These are phyloP conservation scores for Cherax destructor DNA, from an alignment of 1,140 invertebrate species.

Conservation along the genomic window DNA sequence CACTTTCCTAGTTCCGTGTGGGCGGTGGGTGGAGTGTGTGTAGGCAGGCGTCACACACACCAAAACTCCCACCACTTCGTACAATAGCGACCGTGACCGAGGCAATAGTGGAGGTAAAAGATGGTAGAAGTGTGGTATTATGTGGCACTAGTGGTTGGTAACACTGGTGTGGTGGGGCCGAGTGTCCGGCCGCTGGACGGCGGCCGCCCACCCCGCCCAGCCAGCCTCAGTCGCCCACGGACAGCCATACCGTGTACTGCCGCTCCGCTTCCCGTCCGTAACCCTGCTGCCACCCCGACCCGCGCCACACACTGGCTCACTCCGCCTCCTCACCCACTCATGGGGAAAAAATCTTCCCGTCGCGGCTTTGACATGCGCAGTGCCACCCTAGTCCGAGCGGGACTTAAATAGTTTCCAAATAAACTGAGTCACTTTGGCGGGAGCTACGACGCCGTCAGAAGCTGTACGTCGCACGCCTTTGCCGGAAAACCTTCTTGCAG, in stretches of 20 bases:
- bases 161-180: slow-evolving; percentile 57
- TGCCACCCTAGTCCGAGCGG: slow-evolving; percentile 40
- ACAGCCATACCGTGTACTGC: slow-evolving; percentile 55
- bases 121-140: slow-evolving; percentile 36
- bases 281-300: slow-evolving; percentile 53
- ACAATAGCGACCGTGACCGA: slow-evolving; percentile 20
- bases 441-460: slow-evolving; percentile 58
- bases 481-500: slow-evolving; percentile 42
- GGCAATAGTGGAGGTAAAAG: background rate
- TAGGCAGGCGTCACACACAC: background rate
- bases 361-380: slow-evolving; percentile 59
- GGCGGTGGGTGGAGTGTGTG: background rate
- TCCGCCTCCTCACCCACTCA: slow-evolving; percentile 59
- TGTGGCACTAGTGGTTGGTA: slow-evolving; percentile 67
- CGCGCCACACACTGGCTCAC: slow-evolving; percentile 61
- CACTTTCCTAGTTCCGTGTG: background rate
- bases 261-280: slow-evolving; percentile 42
- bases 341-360: slow-evolving; percentile 65
- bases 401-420: slow-evolving; percentile 69
- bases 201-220: slow-evolving; percentile 58
- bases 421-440: slow-evolving; percentile 65
- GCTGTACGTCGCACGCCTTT: slow-evolving; percentile 38
- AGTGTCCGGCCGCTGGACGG: slow-evolving; percentile 54
- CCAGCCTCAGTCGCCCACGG: slow-evolving; percentile 64
- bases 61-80: slow-evolving; percentile 1